Percentiles rank a stretch among this genome's conserved stretches.
These are phyloP conservation scores for Stenichneumon culpator DNA, from an alignment of 2,888 invertebrate genomes.

Conservation along the genomic window DNA sequence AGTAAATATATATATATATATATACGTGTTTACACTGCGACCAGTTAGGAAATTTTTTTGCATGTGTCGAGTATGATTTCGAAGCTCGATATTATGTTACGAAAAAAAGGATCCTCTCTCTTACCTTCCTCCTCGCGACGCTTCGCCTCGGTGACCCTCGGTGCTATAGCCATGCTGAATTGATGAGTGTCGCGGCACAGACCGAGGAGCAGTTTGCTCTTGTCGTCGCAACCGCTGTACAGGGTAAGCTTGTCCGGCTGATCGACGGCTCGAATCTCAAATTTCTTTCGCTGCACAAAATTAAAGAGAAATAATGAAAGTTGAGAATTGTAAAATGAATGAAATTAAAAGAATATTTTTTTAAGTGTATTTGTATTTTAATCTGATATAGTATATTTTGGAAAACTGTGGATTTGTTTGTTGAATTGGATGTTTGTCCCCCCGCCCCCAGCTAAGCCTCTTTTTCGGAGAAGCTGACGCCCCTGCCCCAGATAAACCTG, in stretches of 20 bases:
- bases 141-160: constrained; percentile 93
- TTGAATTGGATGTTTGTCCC: too few species aligned
- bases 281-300: constrained; percentile 92
- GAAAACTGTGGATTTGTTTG: too few species aligned
- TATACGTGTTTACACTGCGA: not conserved
- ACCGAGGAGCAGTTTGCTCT: constrained; percentile 95
- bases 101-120: not conserved
- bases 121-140: constrained; percentile 93
- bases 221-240: constrained; percentile 96
- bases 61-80: constrained; percentile 11
- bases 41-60: not conserved
- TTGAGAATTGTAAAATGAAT: not conserved
- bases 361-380: too few species aligned
- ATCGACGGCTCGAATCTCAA: constrained; percentile 97
- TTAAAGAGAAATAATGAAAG: constrained; percentile 59
- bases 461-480: too few species aligned
- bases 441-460: too few species aligned
- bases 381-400: too few species aligned
- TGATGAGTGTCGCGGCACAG: constrained; percentile 97
- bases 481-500: too few species aligned
- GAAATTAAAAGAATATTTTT: too few species aligned
- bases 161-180: constrained; percentile 97
- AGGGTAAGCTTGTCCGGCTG: constrained; percentile 92
- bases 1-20: constrained; percentile 58
- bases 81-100: not conserved